Percentiles rank a stretch among this genome's conserved stretches.
These are phyloP conservation scores for Zaprionus tsacasi DNA, from an alignment of 1,140 invertebrate genomes.

Conservation along the genomic window DNA sequence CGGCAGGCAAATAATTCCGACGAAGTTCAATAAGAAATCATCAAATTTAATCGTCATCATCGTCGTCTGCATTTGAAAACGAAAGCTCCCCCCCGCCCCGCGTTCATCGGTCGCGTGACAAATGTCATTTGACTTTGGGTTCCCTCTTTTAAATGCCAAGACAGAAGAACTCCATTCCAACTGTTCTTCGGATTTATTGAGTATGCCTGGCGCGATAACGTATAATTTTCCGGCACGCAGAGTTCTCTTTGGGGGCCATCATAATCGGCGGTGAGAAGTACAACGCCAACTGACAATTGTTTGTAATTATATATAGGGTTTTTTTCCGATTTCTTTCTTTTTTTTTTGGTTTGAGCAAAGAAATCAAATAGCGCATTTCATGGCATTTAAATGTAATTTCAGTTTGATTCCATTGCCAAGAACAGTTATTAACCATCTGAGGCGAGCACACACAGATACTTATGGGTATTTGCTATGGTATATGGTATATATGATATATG, in stretches of 20 bases:
- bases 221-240: conserved; percentile 76
- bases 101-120: conserved; percentile 56
- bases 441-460: conserved; percentile 6
- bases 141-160: conserved; percentile 56
- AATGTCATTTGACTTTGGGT: conserved; percentile 77
- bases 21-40: conserved; percentile 78
- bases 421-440: conserved; percentile 55
- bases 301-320: conserved; percentile 69
- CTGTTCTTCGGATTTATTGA: conserved; percentile 18
- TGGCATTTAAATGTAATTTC: conserved; percentile 80
- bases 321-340: conserved; percentile 31
- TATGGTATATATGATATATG: conserved; percentile 5
- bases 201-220: conserved; percentile 32
- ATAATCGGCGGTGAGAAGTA: conserved; percentile 78
- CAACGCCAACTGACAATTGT: conserved; percentile 69
- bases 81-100: conserved; percentile 21
- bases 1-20: conserved; percentile 44
- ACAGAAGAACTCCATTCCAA: not conserved
- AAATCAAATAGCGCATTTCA: conserved; percentile 78
- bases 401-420: conserved; percentile 60
- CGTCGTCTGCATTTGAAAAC: conserved; percentile 71
- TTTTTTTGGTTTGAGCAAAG: conserved; percentile 43
- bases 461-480: not conserved
- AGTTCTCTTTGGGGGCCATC: conserved; percentile 34
- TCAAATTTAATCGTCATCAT: conserved; percentile 76